These are phyloP conservation scores for Conus ventricosus DNA, from an alignment of 1,140 invertebrate species.

Conservation along the genomic window DNA sequence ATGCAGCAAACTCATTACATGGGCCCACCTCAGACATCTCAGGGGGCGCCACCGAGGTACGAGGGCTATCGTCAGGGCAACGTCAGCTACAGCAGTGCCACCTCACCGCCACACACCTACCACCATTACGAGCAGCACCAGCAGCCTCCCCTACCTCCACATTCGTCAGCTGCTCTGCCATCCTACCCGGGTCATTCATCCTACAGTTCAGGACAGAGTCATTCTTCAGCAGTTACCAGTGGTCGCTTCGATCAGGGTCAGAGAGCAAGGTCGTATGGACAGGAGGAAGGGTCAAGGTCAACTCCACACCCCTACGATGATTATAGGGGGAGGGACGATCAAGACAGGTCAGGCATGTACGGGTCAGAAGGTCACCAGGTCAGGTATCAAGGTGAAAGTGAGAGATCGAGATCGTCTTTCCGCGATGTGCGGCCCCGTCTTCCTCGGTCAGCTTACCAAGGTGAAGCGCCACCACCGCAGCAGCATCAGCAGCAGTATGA, in stretches of 20 bases:
- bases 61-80: background rate
- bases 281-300: background rate
- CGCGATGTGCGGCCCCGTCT: background rate
- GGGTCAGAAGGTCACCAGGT: background rate
- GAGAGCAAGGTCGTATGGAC: conserved; percentile 15
- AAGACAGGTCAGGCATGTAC: background rate
- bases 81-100: conserved; percentile 17
- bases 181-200: background rate
- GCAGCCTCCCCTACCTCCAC: background rate
- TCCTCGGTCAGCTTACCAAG: background rate
- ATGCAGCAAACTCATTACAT: background rate
- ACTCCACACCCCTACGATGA: background rate
- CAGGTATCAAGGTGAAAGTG: background rate
- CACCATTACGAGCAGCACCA: background rate
- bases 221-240: background rate
- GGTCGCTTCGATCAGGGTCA: conserved; percentile 11
- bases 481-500: conserved; percentile 3
- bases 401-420: background rate
- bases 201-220: background rate
- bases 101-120: background rate
- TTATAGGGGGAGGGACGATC: background rate
- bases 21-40: background rate
- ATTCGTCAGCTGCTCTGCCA: background rate
- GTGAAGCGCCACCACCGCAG: background rate
- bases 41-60: background rate